Conservation (phyloP, 1,140 invertebrate species). For the Acromyrmex heyeri region DNA sequence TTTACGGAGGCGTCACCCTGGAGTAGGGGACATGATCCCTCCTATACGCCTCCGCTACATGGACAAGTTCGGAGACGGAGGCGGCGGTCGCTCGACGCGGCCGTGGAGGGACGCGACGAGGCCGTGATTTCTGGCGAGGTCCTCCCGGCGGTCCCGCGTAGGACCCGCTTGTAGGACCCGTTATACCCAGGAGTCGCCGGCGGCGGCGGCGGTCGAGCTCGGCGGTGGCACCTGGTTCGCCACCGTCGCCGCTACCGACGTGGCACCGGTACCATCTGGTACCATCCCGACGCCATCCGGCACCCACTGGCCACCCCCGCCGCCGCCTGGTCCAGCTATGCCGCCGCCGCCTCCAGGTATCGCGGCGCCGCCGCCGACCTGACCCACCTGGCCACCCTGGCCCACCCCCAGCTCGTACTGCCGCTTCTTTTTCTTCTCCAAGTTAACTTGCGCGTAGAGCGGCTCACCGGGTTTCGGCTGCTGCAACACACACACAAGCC, state of each 20-base stretch:
- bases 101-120: background rate
- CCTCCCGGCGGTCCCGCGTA: conserved; percentile 15
- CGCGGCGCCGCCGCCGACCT: conserved; percentile 66
- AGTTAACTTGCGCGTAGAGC: conserved; percentile 93
- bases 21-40: background rate
- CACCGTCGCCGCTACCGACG: conserved; percentile 68
- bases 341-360: conserved; percentile 59
- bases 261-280: conserved; percentile 75
- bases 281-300: conserved; percentile 79
- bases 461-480: conserved; percentile 90
- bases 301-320: conserved; percentile 76
- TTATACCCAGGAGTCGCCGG: conserved; percentile 89
- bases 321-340: conserved; percentile 58
- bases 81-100: conserved; percentile 4
- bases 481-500: conserved; percentile 87
- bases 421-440: conserved; percentile 92
- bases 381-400: conserved; percentile 81
- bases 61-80: conserved; percentile 17
- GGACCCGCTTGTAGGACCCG: conserved; percentile 51
- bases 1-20: background rate
- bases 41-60: conserved; percentile 14
- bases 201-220: conserved; percentile 82
- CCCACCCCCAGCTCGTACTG: conserved; percentile 87
- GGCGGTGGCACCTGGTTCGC: conserved; percentile 83
- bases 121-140: conserved; percentile 23